phyloP scores from a whole-genome alignment of 2,888 invertebrate genomes.

The Phyllotreta striolata region DNA sequence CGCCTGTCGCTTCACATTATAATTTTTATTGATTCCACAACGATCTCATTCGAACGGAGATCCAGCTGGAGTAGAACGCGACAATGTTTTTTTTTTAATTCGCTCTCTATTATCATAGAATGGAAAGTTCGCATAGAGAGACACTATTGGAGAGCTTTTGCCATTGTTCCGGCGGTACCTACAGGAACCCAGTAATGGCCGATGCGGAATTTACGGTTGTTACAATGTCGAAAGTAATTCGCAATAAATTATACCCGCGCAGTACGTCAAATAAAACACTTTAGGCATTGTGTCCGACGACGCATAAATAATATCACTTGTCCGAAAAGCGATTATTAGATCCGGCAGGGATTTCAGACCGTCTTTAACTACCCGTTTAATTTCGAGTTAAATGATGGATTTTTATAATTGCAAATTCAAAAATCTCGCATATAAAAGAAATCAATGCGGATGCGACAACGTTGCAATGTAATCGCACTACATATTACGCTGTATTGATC shows the following conservation, averaged over 20 bases:
- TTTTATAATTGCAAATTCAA: no score
- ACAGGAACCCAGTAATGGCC: constrained; percentile 9
- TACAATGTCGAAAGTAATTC: constrained; percentile 9
- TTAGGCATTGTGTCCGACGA: constrained; percentile 2
- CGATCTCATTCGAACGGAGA: no score
- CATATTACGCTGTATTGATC: no score
- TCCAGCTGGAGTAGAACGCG: background rate
- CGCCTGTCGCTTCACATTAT: constrained; percentile 51
- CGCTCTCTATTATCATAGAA: no score
- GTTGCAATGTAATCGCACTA: no score
- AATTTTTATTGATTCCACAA: constrained; percentile 41
- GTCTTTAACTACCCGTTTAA: background rate
- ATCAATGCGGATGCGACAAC: no score
- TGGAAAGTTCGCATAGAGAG: no score
- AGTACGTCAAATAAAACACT: constrained; percentile 8
- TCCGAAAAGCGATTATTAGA: constrained; percentile 8
- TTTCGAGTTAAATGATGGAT: no score
- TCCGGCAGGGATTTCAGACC: background rate
- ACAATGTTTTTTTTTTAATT: background rate
- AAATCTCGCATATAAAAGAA: no score
- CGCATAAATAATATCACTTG: constrained; percentile 1
- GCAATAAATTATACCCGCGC: constrained; percentile 4
- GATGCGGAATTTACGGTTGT: constrained; percentile 1
- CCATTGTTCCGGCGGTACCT: constrained; percentile 1
- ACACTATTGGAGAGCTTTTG: no score